Evolutionary conservation across 2,888 invertebrate genomes (phyloP), one percentile per base, ranked within the genome.

Genomic region (Nomada hirtipes): DNA sequence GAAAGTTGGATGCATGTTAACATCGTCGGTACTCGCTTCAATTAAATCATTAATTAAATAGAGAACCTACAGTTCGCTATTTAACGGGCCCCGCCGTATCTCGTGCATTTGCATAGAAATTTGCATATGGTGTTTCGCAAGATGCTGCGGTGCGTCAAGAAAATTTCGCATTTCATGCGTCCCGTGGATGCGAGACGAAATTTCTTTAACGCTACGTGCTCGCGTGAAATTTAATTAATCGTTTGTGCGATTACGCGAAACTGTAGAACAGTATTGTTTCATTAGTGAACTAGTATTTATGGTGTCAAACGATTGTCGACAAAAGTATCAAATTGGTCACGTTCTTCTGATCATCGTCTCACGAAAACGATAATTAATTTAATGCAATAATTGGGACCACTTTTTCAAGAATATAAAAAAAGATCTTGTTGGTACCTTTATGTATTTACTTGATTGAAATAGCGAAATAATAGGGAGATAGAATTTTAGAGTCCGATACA

Each of bases 21-120:
- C 64, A 73, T 73, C 69, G 64, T 59, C 26, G 59, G 72, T 68
- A 69, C 68, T 70, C 61, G 59, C 64, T 79, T 64, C 80, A 64
- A 79, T 79, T 81, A 81, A 73, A 73, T 79, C 59, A 79, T 81
- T 81, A 81, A 81, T 81, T 81, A 78, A 78, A 78, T 63, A 61
- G 59, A 29, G 42, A 63, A 57, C 55, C 80, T 78, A 63, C 72
- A 42, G 79, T 80, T 73, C 52, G 29, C 52, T 73, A 73, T 67
- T 63, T 78, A 72, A 59, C 63, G 59, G n/a, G 15, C 13, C 15
- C 13, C 50, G 42, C 64, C 29, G 64, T 70, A 53, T 78, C 78
- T 68, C 26, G 59, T 4, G 29, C 18, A 77, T 77, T 77, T 77
- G 65, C 74, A 79, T 79, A 60, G 15, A 69, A 69, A 79, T 79